phyloP scores from a whole-genome alignment of 2,797 vertebrate genomes.

The Dendrocincla tyrannina region DNA sequence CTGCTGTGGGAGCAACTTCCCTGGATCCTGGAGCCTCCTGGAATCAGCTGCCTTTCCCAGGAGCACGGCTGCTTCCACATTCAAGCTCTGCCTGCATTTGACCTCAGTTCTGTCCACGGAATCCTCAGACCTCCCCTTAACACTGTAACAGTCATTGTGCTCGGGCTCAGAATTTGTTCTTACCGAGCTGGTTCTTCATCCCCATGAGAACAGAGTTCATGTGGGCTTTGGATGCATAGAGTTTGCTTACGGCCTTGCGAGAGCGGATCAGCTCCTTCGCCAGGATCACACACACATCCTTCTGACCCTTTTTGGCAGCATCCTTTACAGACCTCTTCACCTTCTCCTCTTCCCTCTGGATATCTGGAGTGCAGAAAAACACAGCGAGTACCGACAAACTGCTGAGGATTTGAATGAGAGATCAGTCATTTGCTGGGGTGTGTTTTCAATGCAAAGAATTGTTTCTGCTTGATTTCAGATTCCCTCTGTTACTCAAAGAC shows the following conservation, averaged over 20 bases:
- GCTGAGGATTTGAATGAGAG: neutral
- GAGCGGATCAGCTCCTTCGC: slow-evolving; percentile 96
- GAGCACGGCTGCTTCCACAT: fast-evolving
- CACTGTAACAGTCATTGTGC: neutral
- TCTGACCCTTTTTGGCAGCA: slow-evolving; percentile 94
- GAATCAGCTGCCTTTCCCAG: neutral
- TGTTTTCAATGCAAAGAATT: neutral
- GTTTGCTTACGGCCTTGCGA: slow-evolving; percentile 88
- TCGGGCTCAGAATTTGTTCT: slow-evolving; percentile 49
- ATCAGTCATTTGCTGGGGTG: neutral
- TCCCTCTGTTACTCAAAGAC: neutral
- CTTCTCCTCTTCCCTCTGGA: slow-evolving; percentile 96
- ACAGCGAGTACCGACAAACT: neutral
- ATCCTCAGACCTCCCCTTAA: neutral
- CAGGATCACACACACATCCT: slow-evolving; percentile 90
- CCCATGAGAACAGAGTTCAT: slow-evolving; percentile 97
- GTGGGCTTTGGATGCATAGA: slow-evolving; percentile 95
- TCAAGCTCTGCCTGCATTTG: neutral
- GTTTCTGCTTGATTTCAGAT: neutral
- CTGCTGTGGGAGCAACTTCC: neutral
- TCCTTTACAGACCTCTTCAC: slow-evolving; percentile 97
- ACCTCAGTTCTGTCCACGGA: neutral
- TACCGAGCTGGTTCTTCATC: slow-evolving; percentile 98
- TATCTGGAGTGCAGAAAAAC: slow-evolving; percentile 79
- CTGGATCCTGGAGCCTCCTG: neutral